Conservation (phyloP, 2,113 vertebrate species). For the Platichthys stellatus region DNA sequence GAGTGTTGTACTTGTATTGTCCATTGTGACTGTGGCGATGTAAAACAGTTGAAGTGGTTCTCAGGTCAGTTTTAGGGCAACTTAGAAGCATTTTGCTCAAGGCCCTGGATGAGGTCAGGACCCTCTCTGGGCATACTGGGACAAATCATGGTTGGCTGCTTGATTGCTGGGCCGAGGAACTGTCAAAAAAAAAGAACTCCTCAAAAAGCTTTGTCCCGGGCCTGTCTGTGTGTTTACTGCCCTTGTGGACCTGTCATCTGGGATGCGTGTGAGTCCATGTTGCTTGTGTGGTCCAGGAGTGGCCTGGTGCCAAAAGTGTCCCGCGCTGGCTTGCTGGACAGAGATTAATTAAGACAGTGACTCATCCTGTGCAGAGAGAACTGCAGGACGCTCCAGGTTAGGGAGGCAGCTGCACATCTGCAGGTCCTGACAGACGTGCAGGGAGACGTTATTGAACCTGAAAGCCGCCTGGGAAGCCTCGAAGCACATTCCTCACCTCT, state of each 20-base stretch:
- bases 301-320: not conserved
- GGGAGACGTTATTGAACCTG: conserved; percentile 28
- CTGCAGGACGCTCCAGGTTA: not conserved
- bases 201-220: not conserved
- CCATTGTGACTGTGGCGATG: too few species aligned
- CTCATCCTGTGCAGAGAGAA: not conserved
- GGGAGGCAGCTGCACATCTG: conserved; percentile 39
- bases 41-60: too few species aligned
- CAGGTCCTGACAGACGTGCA: conserved; percentile 48
- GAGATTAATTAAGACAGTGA: not conserved
- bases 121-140: too few species aligned
- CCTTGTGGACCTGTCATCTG: not conserved
- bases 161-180: not conserved
- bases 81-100: too few species aligned
- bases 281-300: not conserved
- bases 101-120: not conserved
- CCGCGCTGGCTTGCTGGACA: not conserved
- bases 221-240: not conserved
- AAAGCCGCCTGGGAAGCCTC: conserved; percentile 34
- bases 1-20: too few species aligned
- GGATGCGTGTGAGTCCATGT: not conserved
- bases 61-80: too few species aligned
- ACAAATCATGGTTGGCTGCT: not conserved
- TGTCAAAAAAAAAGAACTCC: not conserved
- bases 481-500: conserved; percentile 61